A percentile compares a stretch with the other conserved stretches of the same genome.
phyloP scores from a whole-genome alignment of 2,888 invertebrate species.

The Drosophila algonquin region DNA sequence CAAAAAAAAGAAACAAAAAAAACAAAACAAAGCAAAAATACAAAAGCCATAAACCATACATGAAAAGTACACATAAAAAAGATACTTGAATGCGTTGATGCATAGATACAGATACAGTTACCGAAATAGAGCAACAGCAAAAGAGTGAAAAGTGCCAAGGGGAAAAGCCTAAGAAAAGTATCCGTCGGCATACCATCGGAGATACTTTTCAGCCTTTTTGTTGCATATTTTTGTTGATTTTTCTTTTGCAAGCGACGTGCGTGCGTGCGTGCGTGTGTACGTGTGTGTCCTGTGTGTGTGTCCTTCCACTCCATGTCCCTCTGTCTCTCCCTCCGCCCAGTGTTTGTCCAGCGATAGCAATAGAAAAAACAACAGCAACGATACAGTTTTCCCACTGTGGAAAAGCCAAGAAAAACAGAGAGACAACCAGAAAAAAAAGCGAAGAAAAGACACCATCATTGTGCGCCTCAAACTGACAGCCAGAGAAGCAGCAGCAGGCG shows the following conservation, averaged over 20 bases:
- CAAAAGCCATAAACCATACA: not conserved
- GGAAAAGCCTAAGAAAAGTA: constrained; percentile 9
- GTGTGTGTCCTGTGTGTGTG: constrained; percentile 35
- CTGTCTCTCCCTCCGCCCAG: constrained; percentile 12
- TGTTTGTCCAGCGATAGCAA: constrained; percentile 41
- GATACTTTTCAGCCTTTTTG: constrained; percentile 49
- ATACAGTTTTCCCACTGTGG: constrained; percentile 23
- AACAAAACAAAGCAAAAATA: not conserved
- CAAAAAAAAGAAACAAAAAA: not conserved
- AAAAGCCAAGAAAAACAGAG: constrained; percentile 24
- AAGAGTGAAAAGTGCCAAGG: constrained; percentile 24
- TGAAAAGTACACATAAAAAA: not conserved
- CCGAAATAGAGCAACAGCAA: constrained; percentile 7
- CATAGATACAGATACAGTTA: constrained; percentile 15
- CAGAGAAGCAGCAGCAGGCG: constrained; percentile 31
- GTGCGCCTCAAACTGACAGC: constrained; percentile 68
- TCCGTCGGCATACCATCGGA: constrained; percentile 13
- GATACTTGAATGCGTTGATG: not conserved
- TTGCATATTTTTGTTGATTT: constrained; percentile 61
- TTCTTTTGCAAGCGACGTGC: constrained; percentile 26
- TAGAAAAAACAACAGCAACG: constrained; percentile 27
- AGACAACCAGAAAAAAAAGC: constrained; percentile 13
- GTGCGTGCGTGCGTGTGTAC: constrained; percentile 30
- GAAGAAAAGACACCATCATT: constrained; percentile 50
- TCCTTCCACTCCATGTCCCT: constrained; percentile 29